phyloP scores from a whole-genome alignment of 2,113 vertebrate species.

The Notechis scutatus region DNA sequence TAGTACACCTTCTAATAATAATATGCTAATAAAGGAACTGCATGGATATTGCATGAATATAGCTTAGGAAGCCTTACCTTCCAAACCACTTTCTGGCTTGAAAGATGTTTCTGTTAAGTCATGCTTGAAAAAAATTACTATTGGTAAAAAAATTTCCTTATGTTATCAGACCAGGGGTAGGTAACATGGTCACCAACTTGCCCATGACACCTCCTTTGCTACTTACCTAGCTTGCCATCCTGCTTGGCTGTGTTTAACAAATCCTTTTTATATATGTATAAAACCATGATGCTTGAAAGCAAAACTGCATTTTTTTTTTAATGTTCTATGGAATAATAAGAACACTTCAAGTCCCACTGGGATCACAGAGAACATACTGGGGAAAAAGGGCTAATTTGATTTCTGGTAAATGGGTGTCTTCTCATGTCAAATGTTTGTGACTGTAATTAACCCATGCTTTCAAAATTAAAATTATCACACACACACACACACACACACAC shows the following conservation, averaged over 20 bases:
- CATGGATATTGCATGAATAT: conserved; percentile 64
- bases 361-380: background rate
- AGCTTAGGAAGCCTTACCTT: conserved; percentile 48
- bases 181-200: background rate
- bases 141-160: conserved; percentile 10
- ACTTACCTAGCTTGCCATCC: background rate
- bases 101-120: conserved; percentile 9
- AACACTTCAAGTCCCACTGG: background rate
- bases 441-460: background rate
- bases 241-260: background rate
- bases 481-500: background rate
- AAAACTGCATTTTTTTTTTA: background rate
- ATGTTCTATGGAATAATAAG: background rate
- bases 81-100: conserved; percentile 53
- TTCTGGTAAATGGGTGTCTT: background rate
- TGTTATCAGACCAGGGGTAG: background rate
- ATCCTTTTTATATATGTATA: background rate
- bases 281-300: background rate
- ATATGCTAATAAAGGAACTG: conserved; percentile 30
- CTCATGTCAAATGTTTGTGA: background rate
- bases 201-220: background rate
- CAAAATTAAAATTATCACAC: background rate
- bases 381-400: background rate
- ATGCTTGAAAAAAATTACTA: conserved; percentile 44
- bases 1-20: conserved; percentile 30